Percentiles rank a stretch among this genome's conserved stretches.
These are phyloP conservation scores for Steinernema khuongi DNA, from an alignment of 1,140 invertebrate species.

Conservation along the genomic window DNA sequence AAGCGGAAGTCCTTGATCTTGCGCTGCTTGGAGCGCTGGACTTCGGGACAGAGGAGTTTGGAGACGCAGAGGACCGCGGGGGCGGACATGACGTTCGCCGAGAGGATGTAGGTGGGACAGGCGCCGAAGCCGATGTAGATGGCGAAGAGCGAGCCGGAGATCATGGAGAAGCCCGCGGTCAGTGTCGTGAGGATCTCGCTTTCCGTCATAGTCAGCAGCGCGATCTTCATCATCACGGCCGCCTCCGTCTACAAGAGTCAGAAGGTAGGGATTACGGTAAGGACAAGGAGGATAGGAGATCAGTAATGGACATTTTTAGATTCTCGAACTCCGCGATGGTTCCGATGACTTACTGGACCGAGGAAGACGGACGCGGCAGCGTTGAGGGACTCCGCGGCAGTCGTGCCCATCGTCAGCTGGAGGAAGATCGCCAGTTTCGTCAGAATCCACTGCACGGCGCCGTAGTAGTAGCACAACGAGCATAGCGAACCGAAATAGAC, in stretches of 20 bases:
- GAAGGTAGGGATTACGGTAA: slow-evolving; percentile 28
- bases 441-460: slow-evolving; percentile 72
- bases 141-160: slow-evolving; percentile 83
- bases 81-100: slow-evolving; percentile 88
- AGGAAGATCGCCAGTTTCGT: slow-evolving; percentile 69
- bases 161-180: slow-evolving; percentile 85
- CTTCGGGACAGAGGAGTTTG: slow-evolving; percentile 86
- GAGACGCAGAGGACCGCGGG: slow-evolving; percentile 79
- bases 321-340: not conserved
- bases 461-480: slow-evolving; percentile 79
- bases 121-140: slow-evolving; percentile 62
- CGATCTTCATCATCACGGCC: slow-evolving; percentile 77
- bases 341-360: slow-evolving; percentile 70
- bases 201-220: slow-evolving; percentile 71
- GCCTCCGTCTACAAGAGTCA: slow-evolving; percentile 72
- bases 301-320: too few relatives aligned
- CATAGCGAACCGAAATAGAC: slow-evolving; percentile 84
- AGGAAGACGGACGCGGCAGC: slow-evolving; percentile 81
- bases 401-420: slow-evolving; percentile 72
- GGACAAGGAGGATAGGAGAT: too few relatives aligned
- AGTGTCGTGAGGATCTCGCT: slow-evolving; percentile 87
- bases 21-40: slow-evolving; percentile 62
- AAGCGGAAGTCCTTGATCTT: slow-evolving; percentile 40
- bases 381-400: slow-evolving; percentile 80
- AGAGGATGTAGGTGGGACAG: slow-evolving; percentile 64